A percentile compares a stretch with the other conserved stretches of the same genome.
Conservation (phyloP, 2,113 vertebrate genomes). For the Cyprinodon variegatus region DNA sequence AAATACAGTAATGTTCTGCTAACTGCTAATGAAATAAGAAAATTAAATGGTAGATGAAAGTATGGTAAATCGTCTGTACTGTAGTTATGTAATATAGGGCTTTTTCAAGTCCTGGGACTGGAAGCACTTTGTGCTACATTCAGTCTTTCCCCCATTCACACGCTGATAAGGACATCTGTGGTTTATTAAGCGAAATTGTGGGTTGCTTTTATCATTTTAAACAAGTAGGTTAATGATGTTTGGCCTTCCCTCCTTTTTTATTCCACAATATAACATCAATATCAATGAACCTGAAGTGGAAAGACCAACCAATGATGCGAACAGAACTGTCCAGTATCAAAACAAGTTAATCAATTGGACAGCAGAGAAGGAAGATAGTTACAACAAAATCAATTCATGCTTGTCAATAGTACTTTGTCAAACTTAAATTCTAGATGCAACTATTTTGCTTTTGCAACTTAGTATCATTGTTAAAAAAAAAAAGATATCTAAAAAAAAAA, state of each 20-base stretch:
- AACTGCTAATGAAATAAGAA: no score
- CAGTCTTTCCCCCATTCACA: no score
- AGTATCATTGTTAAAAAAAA: no score
- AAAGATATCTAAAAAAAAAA: no score
- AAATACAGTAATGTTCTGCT: no score
- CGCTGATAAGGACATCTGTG: no score
- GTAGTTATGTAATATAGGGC: no score
- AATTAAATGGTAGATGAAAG: no score
- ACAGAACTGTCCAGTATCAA: slow-evolving; percentile 40
- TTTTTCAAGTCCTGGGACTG: no score
- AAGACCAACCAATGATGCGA: slow-evolving; percentile 3
- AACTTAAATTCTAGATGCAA: slow-evolving; percentile 56
- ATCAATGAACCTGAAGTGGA: neutral
- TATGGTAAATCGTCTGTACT: no score
- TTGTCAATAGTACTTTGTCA: slow-evolving; percentile 59
- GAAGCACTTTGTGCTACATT: no score
- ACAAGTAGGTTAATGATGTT: neutral
- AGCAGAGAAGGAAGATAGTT: slow-evolving; percentile 43
- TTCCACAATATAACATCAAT: neutral
- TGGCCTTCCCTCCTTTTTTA: neutral
- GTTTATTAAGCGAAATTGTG: neutral
- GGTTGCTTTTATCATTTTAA: neutral
- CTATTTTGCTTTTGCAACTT: slow-evolving; percentile 36
- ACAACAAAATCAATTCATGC: slow-evolving; percentile 51
- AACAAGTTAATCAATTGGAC: slow-evolving; percentile 63